Conservation (phyloP, 2,888 invertebrate species). For the Brachylomia viminalis region DNA sequence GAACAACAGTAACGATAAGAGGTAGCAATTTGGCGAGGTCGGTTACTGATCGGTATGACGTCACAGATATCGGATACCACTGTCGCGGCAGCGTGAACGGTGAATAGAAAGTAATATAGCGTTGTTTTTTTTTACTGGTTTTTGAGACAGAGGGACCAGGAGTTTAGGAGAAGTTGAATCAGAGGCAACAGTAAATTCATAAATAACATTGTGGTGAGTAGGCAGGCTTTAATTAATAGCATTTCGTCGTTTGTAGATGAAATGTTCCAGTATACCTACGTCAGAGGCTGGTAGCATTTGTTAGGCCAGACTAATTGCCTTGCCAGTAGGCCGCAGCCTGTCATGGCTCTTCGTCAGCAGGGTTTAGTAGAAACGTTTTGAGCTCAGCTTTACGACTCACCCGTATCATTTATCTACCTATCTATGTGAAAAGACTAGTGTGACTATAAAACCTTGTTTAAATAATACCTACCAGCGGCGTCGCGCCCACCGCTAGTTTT, state of each 20-base stretch:
- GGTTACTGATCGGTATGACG: conserved; percentile 41
- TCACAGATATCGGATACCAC: conserved; percentile 42
- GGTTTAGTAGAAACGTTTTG: conserved; percentile 31
- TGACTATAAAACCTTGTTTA: neutral
- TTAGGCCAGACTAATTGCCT: conserved; percentile 27
- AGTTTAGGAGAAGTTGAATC: conserved; percentile 20
- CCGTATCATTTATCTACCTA: neutral
- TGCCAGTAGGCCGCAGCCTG: conserved; percentile 10
- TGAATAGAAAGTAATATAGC: conserved; percentile 19
- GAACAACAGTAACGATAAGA: conserved; percentile 47
- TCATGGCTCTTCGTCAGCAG: conserved; percentile 17
- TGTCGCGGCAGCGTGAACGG: conserved; percentile 22
- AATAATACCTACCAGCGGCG: neutral
- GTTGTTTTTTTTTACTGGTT: conserved; percentile 23
- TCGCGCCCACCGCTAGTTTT: neutral
- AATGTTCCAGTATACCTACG: conserved; percentile 16
- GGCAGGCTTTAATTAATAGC: neutral
- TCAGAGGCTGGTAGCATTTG: conserved; percentile 6
- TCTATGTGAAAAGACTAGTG: neutral
- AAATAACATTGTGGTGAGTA: neutral
- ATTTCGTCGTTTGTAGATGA: neutral
- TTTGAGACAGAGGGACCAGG: conserved; percentile 21
- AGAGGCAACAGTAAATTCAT: neutral
- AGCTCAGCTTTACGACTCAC: conserved; percentile 20
- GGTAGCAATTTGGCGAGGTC: conserved; percentile 51